Evolutionary conservation across 2,113 vertebrate species (phyloP).

Genomic region (Colaptes auratus): DNA sequence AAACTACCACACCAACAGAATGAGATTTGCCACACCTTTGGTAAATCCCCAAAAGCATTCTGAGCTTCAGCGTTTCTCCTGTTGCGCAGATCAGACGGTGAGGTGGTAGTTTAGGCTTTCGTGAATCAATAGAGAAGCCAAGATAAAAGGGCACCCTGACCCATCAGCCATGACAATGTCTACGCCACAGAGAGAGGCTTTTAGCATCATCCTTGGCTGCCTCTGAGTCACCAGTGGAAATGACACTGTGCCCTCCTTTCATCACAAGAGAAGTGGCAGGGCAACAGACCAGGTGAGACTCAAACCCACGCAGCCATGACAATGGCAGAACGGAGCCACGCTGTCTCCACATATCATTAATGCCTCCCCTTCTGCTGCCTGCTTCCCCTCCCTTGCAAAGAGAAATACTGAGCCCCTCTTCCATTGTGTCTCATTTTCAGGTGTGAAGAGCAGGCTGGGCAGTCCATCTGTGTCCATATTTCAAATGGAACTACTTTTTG

Average conservation of each 20-base stretch:
- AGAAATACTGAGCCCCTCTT: background rate
- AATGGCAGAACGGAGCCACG: background rate
- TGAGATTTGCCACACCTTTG: background rate
- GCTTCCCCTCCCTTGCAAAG: background rate
- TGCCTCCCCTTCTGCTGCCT: background rate
- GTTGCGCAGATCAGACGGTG: background rate
- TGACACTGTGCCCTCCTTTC: background rate
- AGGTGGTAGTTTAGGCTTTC: background rate
- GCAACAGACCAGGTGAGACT: slow-evolving; percentile 18
- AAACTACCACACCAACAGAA: background rate
- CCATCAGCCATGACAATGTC: slow-evolving; percentile 45
- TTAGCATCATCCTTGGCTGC: slow-evolving; percentile 44
- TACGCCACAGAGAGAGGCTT: slow-evolving; percentile 26
- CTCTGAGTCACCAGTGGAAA: slow-evolving; percentile 45
- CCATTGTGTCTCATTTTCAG: background rate
- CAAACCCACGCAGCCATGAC: background rate
- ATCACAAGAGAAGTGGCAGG: slow-evolving; percentile 7
- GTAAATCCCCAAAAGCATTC: background rate
- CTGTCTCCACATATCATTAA: slow-evolving; percentile 1
- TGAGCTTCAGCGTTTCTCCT: background rate
- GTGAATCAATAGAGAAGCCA: background rate
- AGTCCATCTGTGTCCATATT: background rate
- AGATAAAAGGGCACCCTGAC: slow-evolving; percentile 19
- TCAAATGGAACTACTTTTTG: background rate
- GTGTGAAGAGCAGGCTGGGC: background rate